Evolutionary conservation across 2,888 invertebrate genomes (phyloP).

Genomic region (Mesopsocus fuscifrons): DNA sequence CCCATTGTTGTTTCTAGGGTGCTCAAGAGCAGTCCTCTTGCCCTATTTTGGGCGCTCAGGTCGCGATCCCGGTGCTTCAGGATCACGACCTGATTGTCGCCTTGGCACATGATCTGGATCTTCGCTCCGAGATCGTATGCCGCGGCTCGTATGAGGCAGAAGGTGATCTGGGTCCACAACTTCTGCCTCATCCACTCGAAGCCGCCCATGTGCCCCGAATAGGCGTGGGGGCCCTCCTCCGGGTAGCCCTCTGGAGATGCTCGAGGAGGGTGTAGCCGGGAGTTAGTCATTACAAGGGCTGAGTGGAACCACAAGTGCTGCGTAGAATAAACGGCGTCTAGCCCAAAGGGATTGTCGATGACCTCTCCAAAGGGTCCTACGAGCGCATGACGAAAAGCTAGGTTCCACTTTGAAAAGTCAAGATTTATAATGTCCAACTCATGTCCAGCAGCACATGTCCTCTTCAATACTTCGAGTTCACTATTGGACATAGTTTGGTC

Average conservation of each 20-base stretch:
- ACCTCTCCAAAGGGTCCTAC: not conserved
- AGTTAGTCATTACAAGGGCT: not conserved
- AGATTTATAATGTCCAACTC: not conserved
- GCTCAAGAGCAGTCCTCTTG: not conserved
- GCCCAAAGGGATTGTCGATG: not conserved
- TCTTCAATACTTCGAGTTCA: not conserved
- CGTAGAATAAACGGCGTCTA: not conserved
- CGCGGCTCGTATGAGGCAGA: not conserved
- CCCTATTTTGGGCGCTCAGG: not conserved
- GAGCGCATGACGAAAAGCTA: not conserved
- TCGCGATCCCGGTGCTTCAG: not conserved
- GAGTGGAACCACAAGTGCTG: slow-evolving; percentile 2
- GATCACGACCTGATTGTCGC: slow-evolving; percentile 1
- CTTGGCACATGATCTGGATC: not conserved
- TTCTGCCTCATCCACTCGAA: not conserved
- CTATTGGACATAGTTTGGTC: slow-evolving; percentile 1
- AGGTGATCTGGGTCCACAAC: not conserved
- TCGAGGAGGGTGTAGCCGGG: no score
- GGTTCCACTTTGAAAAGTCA: not conserved
- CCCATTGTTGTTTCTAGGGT: not conserved
- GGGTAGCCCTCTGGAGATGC: not conserved
- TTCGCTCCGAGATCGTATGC: not conserved
- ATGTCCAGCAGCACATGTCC: not conserved
- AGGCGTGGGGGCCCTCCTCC: not conserved
- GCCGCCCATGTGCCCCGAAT: not conserved